Conservation (phyloP, 2,888 invertebrate species). For the Noctua comes region DNA sequence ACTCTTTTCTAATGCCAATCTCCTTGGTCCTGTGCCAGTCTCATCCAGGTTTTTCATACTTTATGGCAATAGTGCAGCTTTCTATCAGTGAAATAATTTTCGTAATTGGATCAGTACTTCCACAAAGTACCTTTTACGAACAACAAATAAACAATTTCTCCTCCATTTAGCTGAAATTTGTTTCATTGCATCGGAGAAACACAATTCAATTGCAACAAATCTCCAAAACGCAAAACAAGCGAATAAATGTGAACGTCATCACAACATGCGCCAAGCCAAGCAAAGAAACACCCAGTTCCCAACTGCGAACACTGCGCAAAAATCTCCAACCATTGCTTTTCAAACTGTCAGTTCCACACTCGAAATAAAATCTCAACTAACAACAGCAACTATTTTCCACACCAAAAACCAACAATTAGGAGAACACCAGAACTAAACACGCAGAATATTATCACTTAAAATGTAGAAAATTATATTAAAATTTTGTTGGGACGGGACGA, state of each 20-base stretch:
- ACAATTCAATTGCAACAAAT: background rate
- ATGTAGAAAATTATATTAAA: conserved; percentile 62
- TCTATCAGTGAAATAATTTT: background rate
- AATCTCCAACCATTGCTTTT: conserved; percentile 17
- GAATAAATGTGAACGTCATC: conserved; percentile 5
- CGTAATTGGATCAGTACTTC: background rate
- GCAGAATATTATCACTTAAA: conserved; percentile 65
- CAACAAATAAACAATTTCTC: background rate
- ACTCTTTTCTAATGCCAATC: background rate
- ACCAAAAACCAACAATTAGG: conserved; percentile 48
- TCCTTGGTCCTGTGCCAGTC: background rate
- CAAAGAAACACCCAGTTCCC: conserved; percentile 3
- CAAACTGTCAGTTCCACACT: conserved; percentile 44
- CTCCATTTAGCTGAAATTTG: background rate
- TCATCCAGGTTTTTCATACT: background rate
- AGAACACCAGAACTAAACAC: conserved; percentile 34
- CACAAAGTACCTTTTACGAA: background rate
- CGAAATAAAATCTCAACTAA: conserved; percentile 47
- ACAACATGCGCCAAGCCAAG: conserved; percentile 9
- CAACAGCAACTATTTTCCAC: conserved; percentile 34
- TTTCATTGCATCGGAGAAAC: background rate
- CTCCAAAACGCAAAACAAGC: background rate
- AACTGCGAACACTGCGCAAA: conserved; percentile 20
- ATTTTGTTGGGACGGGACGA: conserved; percentile 58
- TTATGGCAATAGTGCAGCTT: background rate